phyloP scores from a whole-genome alignment of 2,888 invertebrate species.

The Megalurothrips usitatus region DNA sequence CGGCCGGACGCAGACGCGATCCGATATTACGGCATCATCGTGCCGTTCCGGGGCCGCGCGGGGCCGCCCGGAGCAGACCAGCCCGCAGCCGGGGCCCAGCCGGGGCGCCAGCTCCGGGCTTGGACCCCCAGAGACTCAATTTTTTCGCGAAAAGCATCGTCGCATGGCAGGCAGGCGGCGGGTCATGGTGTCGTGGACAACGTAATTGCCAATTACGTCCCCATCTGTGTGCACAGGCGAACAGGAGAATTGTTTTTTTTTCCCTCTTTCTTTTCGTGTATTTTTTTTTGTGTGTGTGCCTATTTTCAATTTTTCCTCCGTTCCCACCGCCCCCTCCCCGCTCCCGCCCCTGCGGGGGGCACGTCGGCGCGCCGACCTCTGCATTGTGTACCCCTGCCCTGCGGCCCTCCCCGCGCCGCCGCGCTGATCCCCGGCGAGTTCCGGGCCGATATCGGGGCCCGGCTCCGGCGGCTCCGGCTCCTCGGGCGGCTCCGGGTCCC shows the following conservation, averaged over 20 bases:
- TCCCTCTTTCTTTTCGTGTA: too few relatives aligned
- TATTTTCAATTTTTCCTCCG: not conserved
- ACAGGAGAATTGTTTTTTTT: not conserved
- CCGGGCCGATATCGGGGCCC: too few relatives aligned
- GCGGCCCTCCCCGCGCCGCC: not conserved
- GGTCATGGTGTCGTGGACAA: not conserved
- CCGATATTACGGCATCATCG: not conserved
- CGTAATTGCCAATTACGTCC: not conserved
- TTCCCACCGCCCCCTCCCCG: not conserved
- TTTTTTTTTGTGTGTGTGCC: not conserved
- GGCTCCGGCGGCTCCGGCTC: too few relatives aligned
- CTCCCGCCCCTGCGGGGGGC: not conserved
- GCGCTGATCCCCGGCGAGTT: not conserved
- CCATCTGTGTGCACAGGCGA: not conserved
- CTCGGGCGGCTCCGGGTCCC: too few relatives aligned
- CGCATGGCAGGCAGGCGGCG: not conserved
- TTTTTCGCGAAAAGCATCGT: not conserved
- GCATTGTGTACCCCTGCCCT: not conserved
- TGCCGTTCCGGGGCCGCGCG: not conserved
- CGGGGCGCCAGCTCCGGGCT: too few relatives aligned
- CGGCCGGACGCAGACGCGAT: not conserved
- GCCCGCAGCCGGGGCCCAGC: too few relatives aligned
- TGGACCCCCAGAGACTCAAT: not conserved
- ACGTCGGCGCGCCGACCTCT: not conserved
- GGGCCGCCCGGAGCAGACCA: too few relatives aligned